Evolutionary conservation across 2,888 invertebrate species (phyloP).

Genomic region (Diplazon laetatorius): DNA sequence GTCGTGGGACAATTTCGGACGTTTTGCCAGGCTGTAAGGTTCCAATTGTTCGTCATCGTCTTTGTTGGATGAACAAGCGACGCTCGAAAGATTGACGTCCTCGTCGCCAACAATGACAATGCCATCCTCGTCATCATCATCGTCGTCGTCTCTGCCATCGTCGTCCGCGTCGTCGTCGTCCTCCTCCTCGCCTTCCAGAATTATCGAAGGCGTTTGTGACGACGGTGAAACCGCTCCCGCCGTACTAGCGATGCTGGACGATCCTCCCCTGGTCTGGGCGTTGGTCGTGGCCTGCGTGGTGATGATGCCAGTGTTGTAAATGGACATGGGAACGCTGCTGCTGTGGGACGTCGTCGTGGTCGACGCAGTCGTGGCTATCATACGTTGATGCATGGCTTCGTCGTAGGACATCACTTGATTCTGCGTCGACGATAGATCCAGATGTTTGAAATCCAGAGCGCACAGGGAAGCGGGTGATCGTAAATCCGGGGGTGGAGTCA

Average conservation of each 20-base stretch:
- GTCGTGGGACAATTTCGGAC: conserved; percentile 84
- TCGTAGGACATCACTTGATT: conserved; percentile 80
- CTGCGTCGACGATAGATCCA: conserved; percentile 85
- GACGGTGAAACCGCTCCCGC: conserved; percentile 80
- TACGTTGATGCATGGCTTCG: conserved; percentile 85
- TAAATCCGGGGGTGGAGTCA: conserved; percentile 88
- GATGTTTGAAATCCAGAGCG: conserved; percentile 87
- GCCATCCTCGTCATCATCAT: conserved; percentile 87
- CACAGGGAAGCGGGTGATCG: conserved; percentile 84
- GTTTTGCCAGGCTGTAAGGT: conserved; percentile 88
- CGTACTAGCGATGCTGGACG: conserved; percentile 83
- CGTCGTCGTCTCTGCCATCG: conserved; percentile 82
- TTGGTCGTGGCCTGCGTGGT: conserved; percentile 84
- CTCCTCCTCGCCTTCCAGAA: conserved; percentile 79
- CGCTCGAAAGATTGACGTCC: conserved; percentile 77
- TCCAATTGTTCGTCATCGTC: conserved; percentile 85
- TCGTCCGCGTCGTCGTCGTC: conserved; percentile 84
- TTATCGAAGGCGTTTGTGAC: conserved; percentile 73
- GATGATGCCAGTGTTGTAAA: conserved; percentile 82
- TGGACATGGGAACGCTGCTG: conserved; percentile 79
- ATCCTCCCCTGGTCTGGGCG: conserved; percentile 80
- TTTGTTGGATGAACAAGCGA: conserved; percentile 71
- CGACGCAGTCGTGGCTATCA: conserved; percentile 83
- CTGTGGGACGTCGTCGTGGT: conserved; percentile 84
- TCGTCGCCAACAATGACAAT: conserved; percentile 90